Evolutionary conservation across 2,113 vertebrate species (phyloP).

Genomic region (Perccottus glenii): DNA sequence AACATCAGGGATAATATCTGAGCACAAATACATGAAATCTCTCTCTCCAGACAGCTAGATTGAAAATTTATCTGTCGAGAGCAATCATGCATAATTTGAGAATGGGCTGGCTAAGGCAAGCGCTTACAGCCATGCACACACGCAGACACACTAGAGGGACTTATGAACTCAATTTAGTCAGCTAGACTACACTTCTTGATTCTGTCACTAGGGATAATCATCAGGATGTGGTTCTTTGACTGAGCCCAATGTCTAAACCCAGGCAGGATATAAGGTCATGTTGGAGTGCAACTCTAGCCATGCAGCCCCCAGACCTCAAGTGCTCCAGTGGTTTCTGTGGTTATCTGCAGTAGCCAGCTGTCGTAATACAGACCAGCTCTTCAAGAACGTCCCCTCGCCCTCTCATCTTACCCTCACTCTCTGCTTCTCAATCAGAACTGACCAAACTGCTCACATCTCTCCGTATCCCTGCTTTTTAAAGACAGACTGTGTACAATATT

Average conservation of each 20-base stretch:
- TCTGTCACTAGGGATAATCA: slow-evolving; percentile 75
- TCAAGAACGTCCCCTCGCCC: slow-evolving; percentile 65
- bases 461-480: slow-evolving; percentile 11
- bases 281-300: slow-evolving; percentile 76
- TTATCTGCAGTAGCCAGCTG: slow-evolving; percentile 77
- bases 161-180: slow-evolving; percentile 72
- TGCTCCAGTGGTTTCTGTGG: slow-evolving; percentile 77
- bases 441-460: slow-evolving; percentile 39
- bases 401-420: slow-evolving; percentile 48
- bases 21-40: slow-evolving; percentile 65
- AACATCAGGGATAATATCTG: slow-evolving; percentile 61
- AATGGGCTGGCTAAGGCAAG: slow-evolving; percentile 23
- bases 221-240: slow-evolving; percentile 73
- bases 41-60: slow-evolving; percentile 45
- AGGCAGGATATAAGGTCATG: slow-evolving; percentile 78
- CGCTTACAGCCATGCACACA: slow-evolving; percentile 20
- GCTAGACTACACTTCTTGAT: slow-evolving; percentile 69
- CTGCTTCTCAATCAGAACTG: slow-evolving; percentile 30
- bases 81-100: slow-evolving; percentile 62
- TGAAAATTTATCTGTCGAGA: slow-evolving; percentile 66
- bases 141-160: slow-evolving; percentile 37
- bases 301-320: slow-evolving; percentile 75
- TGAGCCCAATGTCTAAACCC: slow-evolving; percentile 64
- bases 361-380: slow-evolving; percentile 63
- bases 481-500: background rate